Base-by-base conservation (phyloP, 2,113 vertebrate genomes). In the Oostethus manadensis region DNA sequence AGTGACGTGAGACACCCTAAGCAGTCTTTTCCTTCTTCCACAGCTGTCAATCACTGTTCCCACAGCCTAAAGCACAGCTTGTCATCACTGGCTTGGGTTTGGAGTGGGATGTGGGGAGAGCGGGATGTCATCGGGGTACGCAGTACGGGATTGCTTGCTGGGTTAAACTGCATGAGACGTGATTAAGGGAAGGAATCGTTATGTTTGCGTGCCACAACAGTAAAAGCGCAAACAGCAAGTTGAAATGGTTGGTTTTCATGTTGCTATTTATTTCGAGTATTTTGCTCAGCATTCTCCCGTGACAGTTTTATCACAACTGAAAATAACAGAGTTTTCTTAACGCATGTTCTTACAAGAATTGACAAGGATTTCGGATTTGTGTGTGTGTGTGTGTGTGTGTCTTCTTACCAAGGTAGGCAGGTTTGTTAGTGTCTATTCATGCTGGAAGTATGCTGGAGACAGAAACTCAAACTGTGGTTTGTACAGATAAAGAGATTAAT, bases 161-260 rank as follows among this genome's bases (percentile, higher is more conserved):
- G 73, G 75, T 87, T 89, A 90, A 87, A 90, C 90, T 90, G 88
- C 62, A 74, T 89, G 82, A 86, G 77, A 88, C 73, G 84, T 76
- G 79, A 86, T 84, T 85, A 56, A 80, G 76, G 80, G 64, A 81
- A 84, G 79, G 78, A 85, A 79, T 79, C 23, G 80, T 88, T 79
- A 89, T 55, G 74, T 85, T 87, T 78, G 60, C 83, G 62, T 66
- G 77, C 78, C 71, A 89, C 72, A 76, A 62, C 60, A 62, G 62
- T 17, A 84, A 79, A 86, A 74, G 8, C 49, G 76, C 70, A 81
- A 76, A 77, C 47, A 78, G 59, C 79, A 50, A 57, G 44, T 60
- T 48, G 49, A 71, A 64, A 59, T 48, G 8, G 15, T 46, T 23
- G 44, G 23, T 68, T 40, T 29, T 8, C 40, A 33, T 55, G 17